Evolutionary conservation across 2,888 invertebrate genomes (phyloP).

Genomic region (Pammene fasciana): DNA sequence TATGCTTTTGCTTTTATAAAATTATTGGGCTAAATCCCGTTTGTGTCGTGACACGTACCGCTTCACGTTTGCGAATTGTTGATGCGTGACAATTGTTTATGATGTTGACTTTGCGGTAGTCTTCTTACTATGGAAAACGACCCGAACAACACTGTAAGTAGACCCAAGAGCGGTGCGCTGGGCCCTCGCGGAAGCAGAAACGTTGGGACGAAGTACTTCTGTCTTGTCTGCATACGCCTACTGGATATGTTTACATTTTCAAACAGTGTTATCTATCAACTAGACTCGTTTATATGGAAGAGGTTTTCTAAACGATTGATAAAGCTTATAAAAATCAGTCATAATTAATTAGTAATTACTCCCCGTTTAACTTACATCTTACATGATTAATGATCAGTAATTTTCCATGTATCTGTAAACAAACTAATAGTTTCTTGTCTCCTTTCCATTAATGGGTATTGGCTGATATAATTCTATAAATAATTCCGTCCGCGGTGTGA

Average conservation of each 20-base stretch:
- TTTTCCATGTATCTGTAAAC: not conserved
- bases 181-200: not conserved
- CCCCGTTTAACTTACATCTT: not conserved
- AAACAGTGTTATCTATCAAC: slow-evolving; percentile 26
- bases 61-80: slow-evolving; percentile 67
- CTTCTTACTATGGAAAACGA: slow-evolving; percentile 79
- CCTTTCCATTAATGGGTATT: too few species aligned
- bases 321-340: not conserved
- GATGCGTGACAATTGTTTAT: slow-evolving; percentile 66
- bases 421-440: not conserved
- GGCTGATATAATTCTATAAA: too few species aligned
- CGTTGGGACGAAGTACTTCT: too few species aligned
- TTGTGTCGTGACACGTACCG: slow-evolving; percentile 71
- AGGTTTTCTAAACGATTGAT: not conserved
- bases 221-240: slow-evolving; percentile 2
- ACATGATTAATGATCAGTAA: not conserved
- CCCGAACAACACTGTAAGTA: slow-evolving; percentile 81
- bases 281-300: slow-evolving; percentile 15
- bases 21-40: slow-evolving; percentile 78
- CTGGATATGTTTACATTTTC: slow-evolving; percentile 25
- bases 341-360: not conserved
- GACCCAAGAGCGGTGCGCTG: not conserved
- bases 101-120: slow-evolving; percentile 77
- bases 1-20: slow-evolving; percentile 77
- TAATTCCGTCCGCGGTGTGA: too few species aligned